Evolutionary conservation across 2,797 vertebrate genomes (phyloP), one percentile per base, ranked within the genome.

Genomic region (Epinephelus coioides): DNA sequence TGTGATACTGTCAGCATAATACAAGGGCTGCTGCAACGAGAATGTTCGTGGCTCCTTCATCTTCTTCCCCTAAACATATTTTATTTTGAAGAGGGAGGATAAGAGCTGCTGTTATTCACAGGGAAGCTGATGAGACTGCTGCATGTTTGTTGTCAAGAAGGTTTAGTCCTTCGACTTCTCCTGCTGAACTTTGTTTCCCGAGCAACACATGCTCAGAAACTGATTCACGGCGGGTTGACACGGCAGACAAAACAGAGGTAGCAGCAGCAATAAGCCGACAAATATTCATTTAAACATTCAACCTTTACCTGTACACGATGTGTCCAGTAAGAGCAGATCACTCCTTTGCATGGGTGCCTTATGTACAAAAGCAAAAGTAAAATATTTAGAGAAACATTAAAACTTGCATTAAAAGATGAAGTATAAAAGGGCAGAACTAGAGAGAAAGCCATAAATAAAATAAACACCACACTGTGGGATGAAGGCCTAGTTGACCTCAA

Each of bases 11-110:
- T 89, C 67, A 69, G 60, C 27, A 14, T 6, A 27, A 76, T 27
- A 55, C 59, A 73, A 65, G 51, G 51, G 54, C 69, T 70, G 25
- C 46, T 57, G 49, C 27, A 44, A 23, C 60, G n/a, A 79, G 17
- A 55, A 76, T 55, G 69, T 66, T 69, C 34, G n/a, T 49, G 60
- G n/a, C 72, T 73, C 56, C 44, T 54, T 87, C 63, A 59, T 70
- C 66, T 63, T 51, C 69, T 30, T 69, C 76, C 61, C 60, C 25
- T 47, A 13, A 12, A 69, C 10, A 6, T 40, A 66, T 79, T 30
- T 81, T 57, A 62, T 80, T 86, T 75, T 79, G 64, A 85, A 82
- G 56, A 74, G 18, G 5, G 27, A 49, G 44, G 71, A 67, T 61
- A 56, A 79, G 78, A 79, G 47, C 60, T 43, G 47, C 47, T 14